Base-by-base conservation (phyloP, 1,140 invertebrate genomes). In the Megathymus violae region DNA sequence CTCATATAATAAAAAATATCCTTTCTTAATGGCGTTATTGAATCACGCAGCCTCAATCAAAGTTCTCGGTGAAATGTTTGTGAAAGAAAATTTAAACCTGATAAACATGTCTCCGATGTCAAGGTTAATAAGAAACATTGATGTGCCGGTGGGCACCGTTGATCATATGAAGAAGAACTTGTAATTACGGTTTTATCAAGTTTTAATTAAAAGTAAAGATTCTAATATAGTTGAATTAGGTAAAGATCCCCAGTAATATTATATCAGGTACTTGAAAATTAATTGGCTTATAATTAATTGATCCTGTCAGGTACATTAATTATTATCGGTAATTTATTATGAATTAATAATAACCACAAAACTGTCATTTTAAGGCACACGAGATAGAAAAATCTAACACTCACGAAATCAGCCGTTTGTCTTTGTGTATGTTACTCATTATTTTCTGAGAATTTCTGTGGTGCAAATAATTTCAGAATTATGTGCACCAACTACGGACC, bases 141-240 rank as follows among this genome's bases (percentile, higher is more conserved):
- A 16, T 13, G 46, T 31, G 34, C 40, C 7, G 17, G 22, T 52
- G 19, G 17, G 22, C 22, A 52, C 19, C 40, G 38, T 22, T 19
- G 50, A 40, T 52, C 7, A 22, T 52, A 22, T 52, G 38, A 17
- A 52, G 17, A 27, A 38, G 36, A 52, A 52, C 14, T 52, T 22
- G 10, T 22, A 40, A 52, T 36, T 22, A 40, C 16, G n/a, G 34
- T 17, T 52, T 40, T 34, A 52, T 52, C 34, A 52, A 52, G 50
- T 52, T 52, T 52, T 34, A 52, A 52, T 52, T 52, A 40, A 34
- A 6, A 38, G 34, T 40, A 52, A 52, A 40, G 34, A 19, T 52
- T 52, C 34, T 19, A 40, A 36, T n/a, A 52, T 52, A 52, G 40
- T 52, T 52, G 16, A 51, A 51, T 51, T 51, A 36, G 16, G 31